Conservation (phyloP, 2,113 vertebrate species). For the Corvus hawaiiensis region DNA sequence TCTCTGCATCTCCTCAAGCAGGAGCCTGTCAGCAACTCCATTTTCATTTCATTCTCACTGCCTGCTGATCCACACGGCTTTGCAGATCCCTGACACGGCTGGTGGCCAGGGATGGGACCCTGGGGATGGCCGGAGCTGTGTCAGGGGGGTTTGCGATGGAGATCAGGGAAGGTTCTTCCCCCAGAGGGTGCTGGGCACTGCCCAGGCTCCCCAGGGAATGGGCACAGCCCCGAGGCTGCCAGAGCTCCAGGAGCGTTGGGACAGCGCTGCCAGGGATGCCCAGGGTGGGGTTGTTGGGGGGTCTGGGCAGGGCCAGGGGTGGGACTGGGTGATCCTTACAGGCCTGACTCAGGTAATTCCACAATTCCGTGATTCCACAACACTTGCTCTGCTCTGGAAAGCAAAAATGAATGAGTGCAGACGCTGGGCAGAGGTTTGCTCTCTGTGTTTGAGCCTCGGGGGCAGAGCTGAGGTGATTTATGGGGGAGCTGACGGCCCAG, state of each 20-base stretch:
- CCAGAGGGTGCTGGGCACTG: not conserved
- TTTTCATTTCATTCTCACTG: not conserved
- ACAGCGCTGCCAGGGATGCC: not conserved
- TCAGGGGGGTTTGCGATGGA: not conserved
- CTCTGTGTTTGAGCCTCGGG: not conserved
- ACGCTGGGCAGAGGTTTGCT: not conserved
- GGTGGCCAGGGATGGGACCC: not conserved
- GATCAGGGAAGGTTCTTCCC: not conserved
- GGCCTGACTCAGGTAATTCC: not conserved
- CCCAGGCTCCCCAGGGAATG: not conserved
- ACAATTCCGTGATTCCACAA: not conserved
- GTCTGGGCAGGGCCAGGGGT: not conserved
- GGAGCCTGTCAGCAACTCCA: not conserved
- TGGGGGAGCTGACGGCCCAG: not conserved
- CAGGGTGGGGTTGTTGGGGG: not conserved
- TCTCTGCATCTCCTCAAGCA: not conserved
- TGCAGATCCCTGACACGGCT: not conserved
- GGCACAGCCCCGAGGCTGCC: not conserved
- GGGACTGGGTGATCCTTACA: fast-evolving
- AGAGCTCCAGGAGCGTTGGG: not conserved
- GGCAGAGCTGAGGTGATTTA: not conserved
- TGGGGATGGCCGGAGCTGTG: not conserved
- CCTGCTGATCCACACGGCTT: not conserved
- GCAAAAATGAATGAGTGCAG: not conserved
- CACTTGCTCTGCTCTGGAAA: not conserved